Conservation (phyloP, 2,888 invertebrate genomes). For the Trichopoda pennipes region DNA sequence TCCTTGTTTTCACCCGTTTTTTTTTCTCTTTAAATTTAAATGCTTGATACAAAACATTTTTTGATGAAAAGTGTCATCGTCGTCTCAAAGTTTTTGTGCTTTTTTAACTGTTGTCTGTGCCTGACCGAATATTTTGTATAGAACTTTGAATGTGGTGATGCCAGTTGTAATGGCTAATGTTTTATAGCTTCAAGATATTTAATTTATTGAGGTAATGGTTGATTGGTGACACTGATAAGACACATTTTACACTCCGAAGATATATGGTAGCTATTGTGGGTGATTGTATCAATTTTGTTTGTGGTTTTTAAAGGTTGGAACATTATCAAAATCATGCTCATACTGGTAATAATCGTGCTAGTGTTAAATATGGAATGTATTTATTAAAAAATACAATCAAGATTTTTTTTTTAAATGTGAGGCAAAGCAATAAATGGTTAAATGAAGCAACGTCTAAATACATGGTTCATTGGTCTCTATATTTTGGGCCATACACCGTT, state of each 20-base stretch:
- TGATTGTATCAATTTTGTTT: constrained; percentile 55
- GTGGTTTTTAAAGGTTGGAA: constrained; percentile 41
- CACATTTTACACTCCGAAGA: constrained; percentile 53
- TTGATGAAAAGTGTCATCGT: constrained; percentile 62
- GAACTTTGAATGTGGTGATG: constrained; percentile 18
- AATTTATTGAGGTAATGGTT: constrained; percentile 64
- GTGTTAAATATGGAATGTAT: constrained; percentile 53
- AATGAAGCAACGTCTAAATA: constrained; percentile 14
- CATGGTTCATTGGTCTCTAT: constrained; percentile 16
- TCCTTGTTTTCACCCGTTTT: background rate
- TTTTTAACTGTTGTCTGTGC: constrained; percentile 15
- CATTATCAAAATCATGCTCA: constrained; percentile 25
- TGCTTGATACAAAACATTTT: constrained; percentile 24
- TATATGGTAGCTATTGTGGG: constrained; percentile 61
- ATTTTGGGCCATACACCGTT: constrained; percentile 39
- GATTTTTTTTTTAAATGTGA: constrained; percentile 32
- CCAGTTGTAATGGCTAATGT: constrained; percentile 55
- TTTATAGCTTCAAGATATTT: constrained; percentile 63
- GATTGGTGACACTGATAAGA: constrained; percentile 67
- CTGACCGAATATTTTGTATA: constrained; percentile 34
- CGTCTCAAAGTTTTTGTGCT: constrained; percentile 3
- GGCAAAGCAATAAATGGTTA: constrained; percentile 1
- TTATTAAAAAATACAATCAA: constrained; percentile 40
- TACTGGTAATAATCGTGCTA: constrained; percentile 40
- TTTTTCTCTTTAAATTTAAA: constrained; percentile 20